Evolutionary conservation across 2,888 invertebrate species (phyloP).

Genomic region (Cryptosula pallasiana): DNA sequence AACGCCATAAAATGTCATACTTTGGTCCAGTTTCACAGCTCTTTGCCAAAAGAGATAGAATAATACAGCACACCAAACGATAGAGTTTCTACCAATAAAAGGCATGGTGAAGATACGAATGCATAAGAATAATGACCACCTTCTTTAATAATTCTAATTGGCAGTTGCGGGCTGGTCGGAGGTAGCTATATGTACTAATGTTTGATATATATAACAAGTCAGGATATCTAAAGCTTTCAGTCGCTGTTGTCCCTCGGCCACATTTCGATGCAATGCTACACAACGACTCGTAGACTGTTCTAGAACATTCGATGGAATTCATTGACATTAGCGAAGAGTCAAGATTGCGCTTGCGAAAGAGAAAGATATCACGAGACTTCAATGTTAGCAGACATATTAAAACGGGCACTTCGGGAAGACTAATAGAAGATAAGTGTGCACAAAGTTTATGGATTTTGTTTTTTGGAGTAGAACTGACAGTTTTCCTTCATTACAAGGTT

Average conservation of each 20-base stretch:
- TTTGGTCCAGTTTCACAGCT: constrained; percentile 12
- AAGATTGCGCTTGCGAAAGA: no score
- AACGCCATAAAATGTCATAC: neutral
- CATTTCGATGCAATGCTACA: constrained; percentile 13
- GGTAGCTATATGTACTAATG: no score
- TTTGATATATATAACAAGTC: no score
- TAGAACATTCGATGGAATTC: neutral
- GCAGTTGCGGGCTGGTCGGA: no score
- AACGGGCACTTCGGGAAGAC: neutral
- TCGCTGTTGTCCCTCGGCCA: no score
- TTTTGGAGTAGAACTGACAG: neutral
- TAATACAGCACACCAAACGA: neutral
- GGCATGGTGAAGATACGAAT: neutral
- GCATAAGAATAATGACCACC: no score
- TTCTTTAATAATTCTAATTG: no score
- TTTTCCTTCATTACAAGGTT: no score
- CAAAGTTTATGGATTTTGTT: neutral
- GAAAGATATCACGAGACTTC: no score
- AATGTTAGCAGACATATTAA: neutral
- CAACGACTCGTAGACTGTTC: neutral
- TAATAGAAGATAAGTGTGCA: neutral
- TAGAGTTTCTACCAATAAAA: neutral
- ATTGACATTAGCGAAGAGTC: no score
- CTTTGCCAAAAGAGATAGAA: neutral
- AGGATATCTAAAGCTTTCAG: no score